Percentiles rank a stretch among this genome's conserved stretches.
These are phyloP conservation scores for Poeciliopsis turrubarensis DNA, from an alignment of 2,113 vertebrate species.

Conservation along the genomic window DNA sequence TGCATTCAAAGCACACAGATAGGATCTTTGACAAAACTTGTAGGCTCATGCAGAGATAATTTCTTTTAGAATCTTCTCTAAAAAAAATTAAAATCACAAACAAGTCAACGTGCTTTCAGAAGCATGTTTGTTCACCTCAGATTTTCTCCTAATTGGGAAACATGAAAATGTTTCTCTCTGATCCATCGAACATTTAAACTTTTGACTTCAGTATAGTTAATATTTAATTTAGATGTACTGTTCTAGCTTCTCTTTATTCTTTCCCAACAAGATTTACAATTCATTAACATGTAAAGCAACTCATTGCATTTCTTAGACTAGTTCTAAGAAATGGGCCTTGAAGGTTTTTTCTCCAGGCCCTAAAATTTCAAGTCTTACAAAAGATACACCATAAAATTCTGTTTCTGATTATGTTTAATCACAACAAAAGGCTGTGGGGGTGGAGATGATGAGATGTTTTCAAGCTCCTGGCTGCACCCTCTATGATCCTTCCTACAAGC, in stretches of 20 bases:
- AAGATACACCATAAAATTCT: background rate
- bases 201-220: background rate
- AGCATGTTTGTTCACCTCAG: background rate
- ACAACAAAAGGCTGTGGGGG: slow-evolving; percentile 1
- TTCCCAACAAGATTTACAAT: background rate
- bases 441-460: background rate
- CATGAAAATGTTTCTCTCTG: too few relatives aligned
- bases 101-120: background rate
- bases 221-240: background rate
- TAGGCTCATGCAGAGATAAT: background rate
- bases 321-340: background rate
- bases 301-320: background rate
- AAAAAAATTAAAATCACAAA: slow-evolving; percentile 14
- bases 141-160: background rate
- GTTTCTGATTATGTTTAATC: slow-evolving; percentile 16
- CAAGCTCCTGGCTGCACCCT: background rate
- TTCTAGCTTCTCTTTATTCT: background rate
- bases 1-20: slow-evolving; percentile 16
- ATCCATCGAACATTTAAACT: background rate
- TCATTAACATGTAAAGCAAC: background rate
- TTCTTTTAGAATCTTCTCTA: slow-evolving; percentile 1
- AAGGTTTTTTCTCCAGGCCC: background rate
- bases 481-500: slow-evolving; percentile 3
- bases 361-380: slow-evolving; percentile 9
- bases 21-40: slow-evolving; percentile 4